A percentile compares a stretch with the other conserved stretches of the same genome.
These are phyloP conservation scores for Holothuria leucospilota DNA, from an alignment of 53 echinoderm and acorn worm genomes.

Conservation along the genomic window DNA sequence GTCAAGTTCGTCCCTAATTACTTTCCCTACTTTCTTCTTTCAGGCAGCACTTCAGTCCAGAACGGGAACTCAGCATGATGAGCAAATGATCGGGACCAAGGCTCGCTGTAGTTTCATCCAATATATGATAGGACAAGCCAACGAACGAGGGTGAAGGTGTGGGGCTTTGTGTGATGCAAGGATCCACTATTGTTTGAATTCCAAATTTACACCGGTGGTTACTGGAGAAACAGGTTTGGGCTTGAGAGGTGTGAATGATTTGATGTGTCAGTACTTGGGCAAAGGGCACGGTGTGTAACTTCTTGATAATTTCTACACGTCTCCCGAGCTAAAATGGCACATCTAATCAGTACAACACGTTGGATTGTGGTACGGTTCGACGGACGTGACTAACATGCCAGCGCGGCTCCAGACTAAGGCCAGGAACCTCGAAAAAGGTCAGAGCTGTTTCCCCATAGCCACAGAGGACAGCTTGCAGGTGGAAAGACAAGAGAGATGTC, in stretches of 20 bases:
- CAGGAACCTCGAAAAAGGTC: background rate
- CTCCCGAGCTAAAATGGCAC: slow-evolving; percentile 20
- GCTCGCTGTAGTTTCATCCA: too few relatives aligned
- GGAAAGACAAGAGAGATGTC: slow-evolving; percentile 53
- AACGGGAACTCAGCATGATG: slow-evolving; percentile 3
- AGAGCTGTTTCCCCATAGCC: slow-evolving; percentile 6
- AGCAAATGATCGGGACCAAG: too few relatives aligned
- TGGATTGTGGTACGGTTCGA: slow-evolving; percentile 36
- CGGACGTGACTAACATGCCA: slow-evolving; percentile 9
- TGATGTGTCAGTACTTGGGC: too few relatives aligned
- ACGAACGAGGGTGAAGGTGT: slow-evolving; percentile 34
- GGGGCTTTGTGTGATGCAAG: too few relatives aligned
- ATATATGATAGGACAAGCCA: too few relatives aligned
- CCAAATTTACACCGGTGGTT: slow-evolving; percentile 36
- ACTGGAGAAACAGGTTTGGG: slow-evolving; percentile 30
- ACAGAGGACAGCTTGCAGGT: slow-evolving; percentile 33
- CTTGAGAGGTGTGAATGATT: slow-evolving; percentile 36
- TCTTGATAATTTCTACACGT: slow-evolving; percentile 37
- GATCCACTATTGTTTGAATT: slow-evolving; percentile 26
- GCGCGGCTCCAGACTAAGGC: background rate
- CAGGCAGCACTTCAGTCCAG: slow-evolving; percentile 4
- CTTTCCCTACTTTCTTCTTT: slow-evolving; percentile 18
- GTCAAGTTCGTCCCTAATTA: slow-evolving; percentile 36
- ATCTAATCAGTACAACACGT: slow-evolving; percentile 27
- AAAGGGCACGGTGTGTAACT: slow-evolving; percentile 3